phyloP scores from a whole-genome alignment of 2,113 vertebrate genomes.

The Agelaius phoeniceus region DNA sequence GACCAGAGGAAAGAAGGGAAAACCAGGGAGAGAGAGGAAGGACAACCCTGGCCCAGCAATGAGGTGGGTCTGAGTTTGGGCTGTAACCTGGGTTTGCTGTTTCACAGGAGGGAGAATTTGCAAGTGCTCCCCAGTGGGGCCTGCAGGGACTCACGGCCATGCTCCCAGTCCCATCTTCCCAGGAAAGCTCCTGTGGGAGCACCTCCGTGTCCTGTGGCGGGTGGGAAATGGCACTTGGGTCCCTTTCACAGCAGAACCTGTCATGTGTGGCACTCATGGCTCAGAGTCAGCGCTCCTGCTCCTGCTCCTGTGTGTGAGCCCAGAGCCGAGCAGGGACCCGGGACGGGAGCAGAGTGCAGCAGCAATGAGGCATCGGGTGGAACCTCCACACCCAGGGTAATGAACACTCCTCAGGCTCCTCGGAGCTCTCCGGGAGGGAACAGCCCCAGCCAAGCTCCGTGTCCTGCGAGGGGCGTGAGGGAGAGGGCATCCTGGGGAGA shows the following conservation, averaged over 20 bases:
- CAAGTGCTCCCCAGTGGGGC: not conserved
- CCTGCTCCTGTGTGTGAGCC: not conserved
- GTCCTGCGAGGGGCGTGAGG: not conserved
- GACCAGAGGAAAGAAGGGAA: not conserved
- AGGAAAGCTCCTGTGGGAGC: not conserved
- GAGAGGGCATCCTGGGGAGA: not conserved
- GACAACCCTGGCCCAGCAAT: not conserved
- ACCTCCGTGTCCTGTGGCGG: fast-evolving
- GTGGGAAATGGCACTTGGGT: not conserved
- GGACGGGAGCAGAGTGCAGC: not conserved
- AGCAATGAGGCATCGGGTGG: slow-evolving; percentile 46
- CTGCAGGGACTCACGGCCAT: not conserved
- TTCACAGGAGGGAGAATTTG: not conserved
- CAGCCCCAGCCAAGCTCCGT: not conserved
- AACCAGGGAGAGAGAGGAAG: not conserved
- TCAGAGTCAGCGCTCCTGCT: not conserved
- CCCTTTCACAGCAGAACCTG: not conserved
- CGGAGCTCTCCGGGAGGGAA: not conserved
- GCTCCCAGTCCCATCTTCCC: not conserved
- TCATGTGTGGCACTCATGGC: not conserved
- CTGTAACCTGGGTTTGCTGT: not conserved
- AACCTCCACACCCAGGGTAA: slow-evolving; percentile 50
- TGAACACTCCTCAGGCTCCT: not conserved
- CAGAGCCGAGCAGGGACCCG: fast-evolving
- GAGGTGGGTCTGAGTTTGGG: not conserved